Percentiles rank a stretch among this genome's conserved stretches.
phyloP scores from a whole-genome alignment of 2,113 vertebrate genomes.

The Symphodus melops region DNA sequence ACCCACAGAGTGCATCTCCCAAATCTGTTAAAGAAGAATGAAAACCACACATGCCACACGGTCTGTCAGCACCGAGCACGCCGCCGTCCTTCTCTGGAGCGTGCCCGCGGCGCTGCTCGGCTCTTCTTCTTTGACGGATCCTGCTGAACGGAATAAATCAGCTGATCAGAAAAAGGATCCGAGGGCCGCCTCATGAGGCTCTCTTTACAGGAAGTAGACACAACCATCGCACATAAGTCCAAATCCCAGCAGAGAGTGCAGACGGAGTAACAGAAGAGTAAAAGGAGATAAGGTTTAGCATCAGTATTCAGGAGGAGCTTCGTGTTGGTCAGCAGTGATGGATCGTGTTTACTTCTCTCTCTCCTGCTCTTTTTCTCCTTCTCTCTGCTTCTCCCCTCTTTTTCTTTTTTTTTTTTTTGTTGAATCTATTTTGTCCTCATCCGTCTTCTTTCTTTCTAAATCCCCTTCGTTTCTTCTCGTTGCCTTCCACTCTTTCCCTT shows the following conservation, averaged over 20 bases:
- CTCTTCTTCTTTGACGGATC: too few species aligned
- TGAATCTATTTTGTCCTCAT: background rate
- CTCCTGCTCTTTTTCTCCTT: constrained; percentile 24
- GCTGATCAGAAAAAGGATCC: too few species aligned
- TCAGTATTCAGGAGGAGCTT: constrained; percentile 49
- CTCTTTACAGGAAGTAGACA: background rate
- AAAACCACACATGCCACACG: too few species aligned
- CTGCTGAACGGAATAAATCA: too few species aligned
- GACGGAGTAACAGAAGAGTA: background rate
- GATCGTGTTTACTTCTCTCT: constrained; percentile 73
- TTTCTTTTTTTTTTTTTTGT: too few species aligned
- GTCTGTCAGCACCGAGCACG: too few species aligned
- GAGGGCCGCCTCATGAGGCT: background rate
- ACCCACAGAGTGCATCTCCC: too few species aligned
- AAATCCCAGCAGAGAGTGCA: background rate
- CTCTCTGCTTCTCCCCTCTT: background rate
- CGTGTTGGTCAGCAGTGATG: constrained; percentile 66
- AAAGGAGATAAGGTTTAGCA: background rate
- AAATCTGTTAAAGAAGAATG: too few species aligned
- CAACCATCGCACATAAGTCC: background rate
- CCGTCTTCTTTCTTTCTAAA: background rate
- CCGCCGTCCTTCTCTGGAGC: too few species aligned
- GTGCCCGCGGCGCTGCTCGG: too few species aligned
- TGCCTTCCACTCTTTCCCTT: background rate
- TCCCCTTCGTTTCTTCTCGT: background rate